Evolutionary conservation across 2,888 invertebrate genomes (phyloP).

Genomic region (Drosophila testacea): DNA sequence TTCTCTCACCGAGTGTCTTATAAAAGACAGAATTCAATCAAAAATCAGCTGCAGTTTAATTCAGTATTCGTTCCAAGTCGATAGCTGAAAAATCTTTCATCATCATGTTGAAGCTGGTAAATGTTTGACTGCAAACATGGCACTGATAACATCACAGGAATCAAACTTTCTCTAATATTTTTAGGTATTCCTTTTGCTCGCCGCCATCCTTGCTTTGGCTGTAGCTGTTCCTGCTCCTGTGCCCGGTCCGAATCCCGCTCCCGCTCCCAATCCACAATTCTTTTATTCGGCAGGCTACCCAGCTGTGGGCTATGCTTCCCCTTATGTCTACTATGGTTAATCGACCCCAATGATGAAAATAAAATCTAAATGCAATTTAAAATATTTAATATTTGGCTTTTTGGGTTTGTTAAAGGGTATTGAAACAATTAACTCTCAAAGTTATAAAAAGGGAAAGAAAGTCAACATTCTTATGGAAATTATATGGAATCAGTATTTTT

Average conservation of each 20-base stretch:
- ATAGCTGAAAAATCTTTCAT: slow-evolving; percentile 16
- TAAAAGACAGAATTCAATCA: slow-evolving; percentile 51
- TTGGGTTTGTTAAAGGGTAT: neutral
- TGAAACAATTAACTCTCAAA: no score
- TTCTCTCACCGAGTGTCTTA: slow-evolving; percentile 22
- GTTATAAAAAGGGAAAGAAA: no score
- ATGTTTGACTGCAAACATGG: neutral
- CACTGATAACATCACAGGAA: neutral
- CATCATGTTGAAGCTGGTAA: slow-evolving; percentile 68
- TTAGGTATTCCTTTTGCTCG: slow-evolving; percentile 62
- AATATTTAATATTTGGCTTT: neutral
- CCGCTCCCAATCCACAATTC: slow-evolving; percentile 71
- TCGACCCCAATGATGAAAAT: slow-evolving; percentile 21
- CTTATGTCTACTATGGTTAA: slow-evolving; percentile 75
- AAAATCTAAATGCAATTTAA: slow-evolving; percentile 3
- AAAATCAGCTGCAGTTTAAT: slow-evolving; percentile 52
- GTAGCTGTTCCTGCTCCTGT: slow-evolving; percentile 62
- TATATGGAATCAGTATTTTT: no score
- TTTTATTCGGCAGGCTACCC: slow-evolving; percentile 67
- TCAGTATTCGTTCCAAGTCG: slow-evolving; percentile 39
- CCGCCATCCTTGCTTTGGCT: slow-evolving; percentile 55
- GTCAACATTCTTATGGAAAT: no score
- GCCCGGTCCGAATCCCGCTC: slow-evolving; percentile 68
- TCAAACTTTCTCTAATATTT: neutral
- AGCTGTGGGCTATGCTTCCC: slow-evolving; percentile 64